Evolutionary conservation across 1,140 invertebrate genomes (phyloP), one percentile per base, ranked within the genome.

Genomic region (Physella acuta): DNA sequence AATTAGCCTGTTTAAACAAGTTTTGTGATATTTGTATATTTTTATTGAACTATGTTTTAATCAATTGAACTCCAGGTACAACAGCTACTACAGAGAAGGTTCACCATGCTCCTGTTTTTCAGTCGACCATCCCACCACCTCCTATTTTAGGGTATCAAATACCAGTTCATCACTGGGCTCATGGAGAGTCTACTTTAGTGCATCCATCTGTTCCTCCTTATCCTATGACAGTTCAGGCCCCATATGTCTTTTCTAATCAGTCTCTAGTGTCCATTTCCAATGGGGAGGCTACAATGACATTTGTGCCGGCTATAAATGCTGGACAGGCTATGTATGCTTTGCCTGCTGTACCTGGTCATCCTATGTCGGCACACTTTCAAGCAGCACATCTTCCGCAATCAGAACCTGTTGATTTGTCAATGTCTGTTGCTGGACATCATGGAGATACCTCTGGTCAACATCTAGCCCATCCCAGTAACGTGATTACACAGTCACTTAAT

Each of bases 321-420:
- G 62, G 39, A 1, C 62, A 64, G 28, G 26, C 62, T 20, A 34
- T 52, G 30, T 64, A 64, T 64, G 49, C 62, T 53, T 1, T 64
- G 3, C 62, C 62, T 51, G 62, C 16, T 49, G n/a, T 30, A 3
- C 33, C 58, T 31, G 26, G 53, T 30, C 59, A 39, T 28, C 59
- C 3, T 34, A n/a, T 61, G 4, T 36, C 11, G 20, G 24, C 59
- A 16, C 59, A 61, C 26, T 61, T 37, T 61, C 33, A 20, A 39
- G 8, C 59, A 24, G 34, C 36, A 20, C 4, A 16, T 33, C 3
- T 58, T 26, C 59, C 59, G 14, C 59, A 61, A 36, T 44, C 59
- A 39, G 59, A 61, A 16, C 59, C 59, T 61, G 59, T 61, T 17
- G 59, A 61, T 26, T 34, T 61, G 3, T 37, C 59, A 26, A 3